phyloP scores from a whole-genome alignment of 2,888 invertebrate genomes.

The Torymus aiolomorphi region DNA sequence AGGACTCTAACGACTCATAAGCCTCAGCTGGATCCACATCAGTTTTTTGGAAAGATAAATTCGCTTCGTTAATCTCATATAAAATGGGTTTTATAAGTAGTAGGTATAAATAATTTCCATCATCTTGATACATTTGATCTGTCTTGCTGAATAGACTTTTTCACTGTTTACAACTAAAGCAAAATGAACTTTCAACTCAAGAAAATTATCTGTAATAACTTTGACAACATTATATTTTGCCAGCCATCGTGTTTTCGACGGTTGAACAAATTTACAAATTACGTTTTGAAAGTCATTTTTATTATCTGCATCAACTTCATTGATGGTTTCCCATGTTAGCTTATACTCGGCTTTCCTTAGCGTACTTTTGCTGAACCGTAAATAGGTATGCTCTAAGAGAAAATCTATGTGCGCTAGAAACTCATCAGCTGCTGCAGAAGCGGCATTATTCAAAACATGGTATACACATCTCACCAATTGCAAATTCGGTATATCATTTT shows the following conservation, averaged over 20 bases:
- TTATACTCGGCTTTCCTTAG: too few relatives aligned
- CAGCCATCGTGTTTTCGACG: slow-evolving; percentile 59
- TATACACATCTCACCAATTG: too few relatives aligned
- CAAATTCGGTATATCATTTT: not conserved
- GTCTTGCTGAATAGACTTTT: too few relatives aligned
- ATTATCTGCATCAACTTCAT: not conserved
- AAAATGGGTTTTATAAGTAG: too few relatives aligned
- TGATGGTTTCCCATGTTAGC: slow-evolving; percentile 3
- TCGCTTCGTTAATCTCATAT: too few relatives aligned
- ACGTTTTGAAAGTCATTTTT: not conserved
- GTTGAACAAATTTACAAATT: not conserved
- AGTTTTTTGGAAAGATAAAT: slow-evolving; percentile 48
- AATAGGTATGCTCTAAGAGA: not conserved
- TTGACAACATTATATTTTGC: slow-evolving; percentile 56
- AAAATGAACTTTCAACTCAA: too few relatives aligned
- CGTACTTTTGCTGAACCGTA: slow-evolving; percentile 3
- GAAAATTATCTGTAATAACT: too few relatives aligned
- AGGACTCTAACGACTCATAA: slow-evolving; percentile 32
- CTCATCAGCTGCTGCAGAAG: not conserved
- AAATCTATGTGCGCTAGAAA: slow-evolving; percentile 6
- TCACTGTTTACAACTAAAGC: too few relatives aligned
- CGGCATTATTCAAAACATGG: slow-evolving; percentile 12
- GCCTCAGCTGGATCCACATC: slow-evolving; percentile 46
- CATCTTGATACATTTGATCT: too few relatives aligned
- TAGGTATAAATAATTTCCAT: too few relatives aligned